These are phyloP conservation scores for Microctonus aethiopoides DNA, from an alignment of 2,888 invertebrate species.

Conservation along the genomic window DNA sequence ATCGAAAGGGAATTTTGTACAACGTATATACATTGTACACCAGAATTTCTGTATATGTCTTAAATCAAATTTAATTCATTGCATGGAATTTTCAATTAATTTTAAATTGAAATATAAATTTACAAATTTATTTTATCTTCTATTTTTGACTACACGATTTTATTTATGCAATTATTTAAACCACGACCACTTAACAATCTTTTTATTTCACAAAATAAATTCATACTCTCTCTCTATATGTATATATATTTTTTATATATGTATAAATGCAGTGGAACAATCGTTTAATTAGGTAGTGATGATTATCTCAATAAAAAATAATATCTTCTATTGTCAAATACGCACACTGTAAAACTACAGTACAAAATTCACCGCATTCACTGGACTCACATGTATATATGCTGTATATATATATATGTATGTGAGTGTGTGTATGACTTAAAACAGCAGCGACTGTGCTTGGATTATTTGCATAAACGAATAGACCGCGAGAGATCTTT, in stretches of 20 bases:
- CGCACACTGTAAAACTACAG: background rate
- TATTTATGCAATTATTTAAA: background rate
- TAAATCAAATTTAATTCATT: background rate
- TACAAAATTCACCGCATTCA: background rate
- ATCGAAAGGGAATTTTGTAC: background rate
- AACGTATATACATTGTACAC: too few species aligned
- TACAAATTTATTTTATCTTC: background rate
- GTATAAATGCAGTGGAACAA: background rate
- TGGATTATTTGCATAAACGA: conserved; percentile 36
- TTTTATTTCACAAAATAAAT: background rate
- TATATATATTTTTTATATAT: background rate
- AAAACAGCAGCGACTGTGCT: background rate
- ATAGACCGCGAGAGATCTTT: conserved; percentile 30
- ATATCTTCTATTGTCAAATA: conserved; percentile 2
- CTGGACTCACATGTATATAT: background rate
- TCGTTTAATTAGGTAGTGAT: conserved; percentile 5
- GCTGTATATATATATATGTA: background rate
- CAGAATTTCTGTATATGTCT: too few species aligned
- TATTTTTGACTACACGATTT: background rate
- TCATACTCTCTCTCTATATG: background rate
- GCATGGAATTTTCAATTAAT: background rate
- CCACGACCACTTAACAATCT: background rate
- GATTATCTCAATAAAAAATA: conserved; percentile 1
- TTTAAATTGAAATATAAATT: too few species aligned
- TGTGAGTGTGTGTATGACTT: background rate